Conservation (phyloP, 2,113 vertebrate genomes). For the Sprattus sprattus region DNA sequence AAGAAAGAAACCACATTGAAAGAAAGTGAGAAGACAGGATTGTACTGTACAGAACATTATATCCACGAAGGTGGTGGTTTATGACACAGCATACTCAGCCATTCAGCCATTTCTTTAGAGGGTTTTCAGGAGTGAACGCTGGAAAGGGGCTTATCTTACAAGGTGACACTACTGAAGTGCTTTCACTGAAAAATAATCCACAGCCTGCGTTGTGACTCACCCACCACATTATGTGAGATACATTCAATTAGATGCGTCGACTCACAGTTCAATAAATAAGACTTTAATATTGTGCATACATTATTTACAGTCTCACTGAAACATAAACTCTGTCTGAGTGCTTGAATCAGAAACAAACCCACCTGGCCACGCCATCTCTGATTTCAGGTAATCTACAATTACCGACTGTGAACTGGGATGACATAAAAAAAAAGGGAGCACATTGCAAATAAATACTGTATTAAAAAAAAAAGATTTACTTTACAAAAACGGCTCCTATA, state of each 20-base stretch:
- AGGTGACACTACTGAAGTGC: too few species aligned
- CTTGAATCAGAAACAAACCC: background rate
- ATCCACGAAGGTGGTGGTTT: too few species aligned
- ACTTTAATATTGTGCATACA: conserved; percentile 17
- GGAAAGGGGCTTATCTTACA: too few species aligned
- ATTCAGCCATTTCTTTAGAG: too few species aligned
- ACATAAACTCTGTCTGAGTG: background rate
- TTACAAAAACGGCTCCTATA: background rate
- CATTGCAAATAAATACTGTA: conserved; percentile 13
- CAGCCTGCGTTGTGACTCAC: background rate
- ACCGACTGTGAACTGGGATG: background rate
- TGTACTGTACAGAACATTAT: too few species aligned
- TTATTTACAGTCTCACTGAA: background rate
- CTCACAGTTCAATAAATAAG: conserved; percentile 7
- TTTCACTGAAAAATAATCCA: background rate
- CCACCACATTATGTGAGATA: background rate
- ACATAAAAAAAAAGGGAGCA: background rate
- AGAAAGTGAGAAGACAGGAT: too few species aligned
- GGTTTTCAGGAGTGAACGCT: too few species aligned
- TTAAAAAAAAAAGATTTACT: background rate
- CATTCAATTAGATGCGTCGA: background rate
- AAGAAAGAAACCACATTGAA: too few species aligned
- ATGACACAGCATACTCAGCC: too few species aligned
- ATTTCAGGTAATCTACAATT: background rate
- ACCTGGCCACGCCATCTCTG: background rate